Base-by-base conservation (phyloP, 2,797 vertebrate genomes). In the Gastrophryne carolinensis region DNA sequence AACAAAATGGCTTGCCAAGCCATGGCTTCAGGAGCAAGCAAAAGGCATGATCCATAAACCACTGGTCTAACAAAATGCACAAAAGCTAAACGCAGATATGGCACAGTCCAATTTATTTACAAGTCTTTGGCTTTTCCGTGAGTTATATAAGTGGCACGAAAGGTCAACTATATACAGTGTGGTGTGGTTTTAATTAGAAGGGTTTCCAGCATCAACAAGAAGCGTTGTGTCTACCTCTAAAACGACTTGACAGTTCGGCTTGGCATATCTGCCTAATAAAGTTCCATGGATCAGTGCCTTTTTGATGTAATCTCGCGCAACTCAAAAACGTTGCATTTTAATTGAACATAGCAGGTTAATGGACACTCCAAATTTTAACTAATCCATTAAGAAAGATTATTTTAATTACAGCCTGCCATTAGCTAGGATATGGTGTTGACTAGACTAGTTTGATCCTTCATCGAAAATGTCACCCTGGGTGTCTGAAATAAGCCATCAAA, bases 331-430 rank as follows among this genome's bases (percentile, higher is more conserved):
- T 53, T 26, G 77, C 81, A 80, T 79, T 78, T 73, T 83, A 75
- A 77, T 52, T 75, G 65, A 76, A 61, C 67, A 37, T 69, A 68
- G 50, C n/a, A 81, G 75, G 53, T 64, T 83, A 83, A 80, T 79
- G 77, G 84, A 81, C 82, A 79, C 80, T 81, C 58, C 58, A 71
- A 63, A 64, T 70, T 78, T 34, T 78, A 71, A 78, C 67, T 54
- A 71, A 69, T 78, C 67, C 75, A 78, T 78, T 65, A 78, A 49
- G 50, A 77, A 34, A 65, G 39, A 37, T 23, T 34, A 71, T 77
- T 71, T 77, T 77, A 77, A 78, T 72, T 78, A 78, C 75, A 63
- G 35, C 3, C 41, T 30, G 15, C 37, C 57, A 30, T 75, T 41
- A 7, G 49, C 35, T 63, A 56, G 63, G 56, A 76, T 29, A 41